Evolutionary conservation across 2,113 vertebrate species (phyloP).

Genomic region (Xenopus laevis): DNA sequence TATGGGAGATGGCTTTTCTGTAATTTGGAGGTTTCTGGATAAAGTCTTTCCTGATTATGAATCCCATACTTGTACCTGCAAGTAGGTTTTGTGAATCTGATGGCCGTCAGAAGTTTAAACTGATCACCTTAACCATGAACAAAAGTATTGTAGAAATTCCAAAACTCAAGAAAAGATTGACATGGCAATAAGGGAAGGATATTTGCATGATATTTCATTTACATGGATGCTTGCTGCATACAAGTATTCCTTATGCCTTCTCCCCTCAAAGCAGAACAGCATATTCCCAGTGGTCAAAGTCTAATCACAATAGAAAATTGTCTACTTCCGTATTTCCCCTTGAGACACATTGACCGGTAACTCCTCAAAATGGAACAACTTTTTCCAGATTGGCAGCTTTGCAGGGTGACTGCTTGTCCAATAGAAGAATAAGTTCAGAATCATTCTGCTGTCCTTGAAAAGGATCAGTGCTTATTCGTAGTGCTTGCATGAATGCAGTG

Average conservation of each 20-base stretch:
- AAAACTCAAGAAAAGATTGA: no score
- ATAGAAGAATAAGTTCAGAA: conserved; percentile 41
- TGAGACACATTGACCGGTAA: conserved; percentile 25
- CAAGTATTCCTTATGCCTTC: conserved; percentile 35
- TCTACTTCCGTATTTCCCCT: conserved; percentile 29
- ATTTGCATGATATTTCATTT: no score
- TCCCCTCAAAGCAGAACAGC: conserved; percentile 33
- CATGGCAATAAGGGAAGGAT: no score
- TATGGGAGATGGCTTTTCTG: no score
- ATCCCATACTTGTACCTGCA: no score
- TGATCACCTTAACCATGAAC: no score
- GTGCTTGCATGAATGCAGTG: neutral
- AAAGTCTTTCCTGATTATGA: no score
- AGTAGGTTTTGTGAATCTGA: no score
- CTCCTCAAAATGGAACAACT: conserved; percentile 37
- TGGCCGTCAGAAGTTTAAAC: no score
- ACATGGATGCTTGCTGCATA: neutral
- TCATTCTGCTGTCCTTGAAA: conserved; percentile 43
- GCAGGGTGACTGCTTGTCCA: conserved; percentile 43
- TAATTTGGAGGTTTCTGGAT: no score
- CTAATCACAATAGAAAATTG: conserved; percentile 44
- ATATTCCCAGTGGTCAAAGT: conserved; percentile 37
- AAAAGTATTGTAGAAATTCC: no score
- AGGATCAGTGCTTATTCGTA: conserved; percentile 17
- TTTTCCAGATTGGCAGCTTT: conserved; percentile 43